Base-by-base conservation (phyloP, 2,888 invertebrate genomes). In the Artemia sp. region DNA sequence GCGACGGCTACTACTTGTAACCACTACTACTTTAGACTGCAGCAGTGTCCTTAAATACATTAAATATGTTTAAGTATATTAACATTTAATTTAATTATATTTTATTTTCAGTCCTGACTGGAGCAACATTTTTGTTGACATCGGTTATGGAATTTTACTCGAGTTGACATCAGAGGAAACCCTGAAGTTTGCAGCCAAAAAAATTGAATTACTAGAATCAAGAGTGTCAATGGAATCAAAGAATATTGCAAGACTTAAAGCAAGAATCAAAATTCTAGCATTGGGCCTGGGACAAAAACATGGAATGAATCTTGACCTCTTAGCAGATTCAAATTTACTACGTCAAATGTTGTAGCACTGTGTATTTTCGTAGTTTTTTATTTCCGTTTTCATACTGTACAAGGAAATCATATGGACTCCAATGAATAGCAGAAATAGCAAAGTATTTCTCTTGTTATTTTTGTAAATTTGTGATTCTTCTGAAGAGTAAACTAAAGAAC, bases 201-300 rank as follows among this genome's bases (percentile, higher is more conserved):
- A 89, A 77, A 81, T 86, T 58, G 83, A 83, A 71, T 80, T 85
- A 0, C 80, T 86, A 68, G 85, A 85, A 73, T 80, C 81, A 24
- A 84, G 85, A 74, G 81, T 85, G 0, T 81, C 82, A 19, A 82
- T 85, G 72, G 76, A 89, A 6, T 81, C 84, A 7, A 82, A 84
- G 51, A 85, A 87, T 76, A 85, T 86, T 72, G 82, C 86, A 0
- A 83, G 83, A 73, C 86, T 86, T 0, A 87, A 88, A 74, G 86
- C 88, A 0, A 85, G 89, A 75, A 89, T 92, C 68, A 90, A 89
- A 77, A 77, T 90, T 71, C 85, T 88, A 73, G 78, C 90, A 24
- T 81, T 89, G 76, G 86, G 85, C 64, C 82, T 89, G 38, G 81
- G 81, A 52, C 85, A 86, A 74, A 76, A 85, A 19, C 82, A 85